Base-by-base conservation (phyloP, 1,140 invertebrate genomes). In the Philaenus spumarius region DNA sequence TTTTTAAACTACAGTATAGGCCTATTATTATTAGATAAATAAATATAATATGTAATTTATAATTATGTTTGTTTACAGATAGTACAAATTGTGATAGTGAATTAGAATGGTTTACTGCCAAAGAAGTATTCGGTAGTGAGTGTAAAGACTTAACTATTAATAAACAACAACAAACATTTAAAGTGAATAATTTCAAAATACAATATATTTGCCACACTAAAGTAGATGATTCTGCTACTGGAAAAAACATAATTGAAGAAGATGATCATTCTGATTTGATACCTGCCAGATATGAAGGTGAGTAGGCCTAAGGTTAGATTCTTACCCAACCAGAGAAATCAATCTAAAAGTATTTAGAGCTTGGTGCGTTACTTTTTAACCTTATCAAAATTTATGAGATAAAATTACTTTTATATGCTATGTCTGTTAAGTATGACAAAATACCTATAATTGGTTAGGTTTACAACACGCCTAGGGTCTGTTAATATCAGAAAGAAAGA, bases 231-330 rank as follows among this genome's bases (percentile, higher is more conserved):
- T n/a, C 30, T 50, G 15, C 5, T 30, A 7, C 5, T 23, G 2
- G 22, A 50, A 6, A n/a, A 26, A 14, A 23, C 4, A 15, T 14
- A 20, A 3, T 15, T 23, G 82, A 85, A 6, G 83, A 87, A 64
- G 72, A 79, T 53, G 75, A 77, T 61, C 81, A 87, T 64, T 87
- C 85, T n/a, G 86, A 89, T 73, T 71, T 88, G 20, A 67, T 87
- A 50, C 73, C 80, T 55, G 82, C 81, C 5, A 78, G 82, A 67
- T 89, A 89, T 74, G 86, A 89, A 81, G 86, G 84, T 83, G 69
- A 53, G 35, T 15, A 14, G 7, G 9, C 23, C 7, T 7, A 22
- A 26, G 17, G 24, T 54, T 7, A n/a, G 9, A 6, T 5, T 37
- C 19, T 35, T 37, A 14, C 3, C 7, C 15, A 7, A 12, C 3